Evolutionary conservation across 2,797 vertebrate species (phyloP), one percentile per base, ranked within the genome.

Genomic region (Pipistrellus pipistrellus): DNA sequence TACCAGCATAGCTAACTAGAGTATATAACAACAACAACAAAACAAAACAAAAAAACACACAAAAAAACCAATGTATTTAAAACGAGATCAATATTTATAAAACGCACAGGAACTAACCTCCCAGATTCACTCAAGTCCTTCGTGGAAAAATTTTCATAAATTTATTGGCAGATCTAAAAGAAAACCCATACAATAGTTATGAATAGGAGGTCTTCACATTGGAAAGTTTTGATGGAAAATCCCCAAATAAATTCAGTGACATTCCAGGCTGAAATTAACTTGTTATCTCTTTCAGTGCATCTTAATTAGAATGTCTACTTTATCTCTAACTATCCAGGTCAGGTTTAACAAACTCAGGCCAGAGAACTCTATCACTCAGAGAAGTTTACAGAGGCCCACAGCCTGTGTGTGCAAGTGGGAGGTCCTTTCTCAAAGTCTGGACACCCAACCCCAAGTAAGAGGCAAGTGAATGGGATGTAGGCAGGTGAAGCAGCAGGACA

Each of bases 231-330:
- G n/a, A 20, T 88, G 75, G 73, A 80, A 92, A 85, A 81, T 13
- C 44, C 77, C 20, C 51, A 71, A 76, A 89, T 92, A 92, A 96
- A 94, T 88, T 85, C 73, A 62, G 35, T 53, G 73, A 44, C 66
- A 62, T 91, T 81, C 57, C 68, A 85, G 55, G 76, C 69, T 51
- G 81, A 57, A 77, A 92, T 38, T 41, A 85, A 85, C 25, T 71
- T 41, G 32, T 41, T 69, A 12, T 13, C 12, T 57, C 3, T 62
- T 69, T 10, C 18, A 6, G 30, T 77, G 30, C 17, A 72, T 48
- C 35, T 82, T 73, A 71, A 17, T 82, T 80, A 75, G 62, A 81
- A 64, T 48, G 20, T 23, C 30, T 55, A 32, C 80, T 71, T 89
- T 51, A 23, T 46, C 17, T 35, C 38, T 27, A 32, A 46, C 81